Evolutionary conservation across 2,113 vertebrate genomes (phyloP), one percentile per base, ranked within the genome.

Genomic region (Crotalus viridis): DNA sequence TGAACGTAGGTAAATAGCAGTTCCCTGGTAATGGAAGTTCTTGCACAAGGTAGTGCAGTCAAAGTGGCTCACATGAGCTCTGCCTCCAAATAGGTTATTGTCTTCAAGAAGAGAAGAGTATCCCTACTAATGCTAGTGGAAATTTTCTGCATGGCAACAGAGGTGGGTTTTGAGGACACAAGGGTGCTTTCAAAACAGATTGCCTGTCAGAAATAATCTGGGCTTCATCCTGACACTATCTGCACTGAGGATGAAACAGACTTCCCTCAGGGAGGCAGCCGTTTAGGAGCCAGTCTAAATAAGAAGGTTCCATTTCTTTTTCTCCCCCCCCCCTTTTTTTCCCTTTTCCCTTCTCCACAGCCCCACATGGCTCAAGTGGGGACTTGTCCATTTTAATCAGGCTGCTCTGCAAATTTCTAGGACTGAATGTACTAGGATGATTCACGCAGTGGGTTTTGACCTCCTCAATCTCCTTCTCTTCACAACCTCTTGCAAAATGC

Each of bases 161-260:
- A 43, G 17, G 46, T 90, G 56, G 9, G 33, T 52, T 39, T 22
- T 56, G 74, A 10, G 89, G 81, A 51, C 86, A 15, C 61, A 54
- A 61, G 74, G 46, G 15, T 61, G 55, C 89, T 90, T 93, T 90
- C 92, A 61, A 46, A 93, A 90, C 43, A 59, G 51, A 69, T 33
- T 48, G 28, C 22, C 56, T 90, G 89, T 90, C 92, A 90, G 54
- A 86, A 86, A 48, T 21, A 19, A 69, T 90, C 89, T 90, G 89
- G 92, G 89, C 92, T 93, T 90, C 92, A 93, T 90, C 92, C 92
- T 90, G 69, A 86, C 74, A 19, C 88, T 86, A 90, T 93, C 88
- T 86, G 46, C 56, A 33, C 74, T 28, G 88, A 86, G 89, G 52
- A 13, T 90, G 43, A 85, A 89, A 87, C 88, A 93, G 92, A 90